Percentiles rank a stretch among this genome's conserved stretches.
phyloP scores from a whole-genome alignment of 2,797 vertebrate genomes.

The Scleropages formosus region DNA sequence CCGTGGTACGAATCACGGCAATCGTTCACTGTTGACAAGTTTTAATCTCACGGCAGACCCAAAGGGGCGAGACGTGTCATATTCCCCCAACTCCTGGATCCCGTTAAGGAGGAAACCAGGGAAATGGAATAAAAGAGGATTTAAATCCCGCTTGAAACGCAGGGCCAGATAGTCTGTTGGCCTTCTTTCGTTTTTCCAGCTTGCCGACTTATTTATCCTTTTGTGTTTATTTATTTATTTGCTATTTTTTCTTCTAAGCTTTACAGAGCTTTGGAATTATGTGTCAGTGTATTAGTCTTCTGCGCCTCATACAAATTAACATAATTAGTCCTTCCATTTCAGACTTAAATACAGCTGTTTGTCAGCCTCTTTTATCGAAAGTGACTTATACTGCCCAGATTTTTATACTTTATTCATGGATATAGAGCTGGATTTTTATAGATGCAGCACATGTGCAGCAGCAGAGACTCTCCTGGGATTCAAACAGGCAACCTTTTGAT shows the following conservation, averaged over 20 bases:
- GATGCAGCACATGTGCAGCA: no score
- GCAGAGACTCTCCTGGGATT: no score
- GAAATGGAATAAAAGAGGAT: not conserved
- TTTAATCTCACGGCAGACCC: no score
- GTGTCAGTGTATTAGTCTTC: slow-evolving; percentile 13
- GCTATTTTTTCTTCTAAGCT: not conserved
- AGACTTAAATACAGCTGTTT: not conserved
- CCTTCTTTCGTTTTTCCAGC: slow-evolving; percentile 1
- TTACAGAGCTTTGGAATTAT: slow-evolving; percentile 3
- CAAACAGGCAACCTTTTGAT: no score
- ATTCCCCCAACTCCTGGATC: not conserved
- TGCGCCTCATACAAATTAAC: slow-evolving; percentile 43
- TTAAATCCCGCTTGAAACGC: slow-evolving; percentile 18
- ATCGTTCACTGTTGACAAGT: not conserved
- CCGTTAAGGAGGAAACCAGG: slow-evolving; percentile 12
- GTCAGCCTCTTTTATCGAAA: not conserved
- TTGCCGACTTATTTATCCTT: not conserved
- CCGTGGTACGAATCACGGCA: not conserved
- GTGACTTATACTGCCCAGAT: no score
- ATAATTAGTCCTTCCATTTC: not conserved
- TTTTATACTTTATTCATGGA: no score
- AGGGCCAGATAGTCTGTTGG: not conserved
- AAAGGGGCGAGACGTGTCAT: no score
- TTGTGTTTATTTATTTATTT: no score
- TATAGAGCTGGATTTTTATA: no score